Percentiles rank a stretch among this genome's conserved stretches.
These are phyloP conservation scores for Picathartes gymnocephalus DNA, from an alignment of 2,113 vertebrate species.

Conservation along the genomic window DNA sequence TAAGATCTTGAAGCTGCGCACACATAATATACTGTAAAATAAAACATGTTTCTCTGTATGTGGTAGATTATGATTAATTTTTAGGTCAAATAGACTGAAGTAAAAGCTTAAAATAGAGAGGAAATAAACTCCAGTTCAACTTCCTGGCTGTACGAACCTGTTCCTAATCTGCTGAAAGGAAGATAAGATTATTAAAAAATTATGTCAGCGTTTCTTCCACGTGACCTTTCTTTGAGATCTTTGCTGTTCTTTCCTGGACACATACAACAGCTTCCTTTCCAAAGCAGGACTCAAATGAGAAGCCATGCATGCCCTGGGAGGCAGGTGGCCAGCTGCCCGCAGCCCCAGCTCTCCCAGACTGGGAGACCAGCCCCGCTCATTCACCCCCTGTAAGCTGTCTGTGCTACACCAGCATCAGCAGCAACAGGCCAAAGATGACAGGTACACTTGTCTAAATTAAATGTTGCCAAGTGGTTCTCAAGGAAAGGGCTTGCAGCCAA, in stretches of 20 bases:
- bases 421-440: neutral
- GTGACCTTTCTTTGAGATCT: neutral
- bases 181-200: neutral
- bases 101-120: neutral
- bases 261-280: neutral
- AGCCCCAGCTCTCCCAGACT: neutral
- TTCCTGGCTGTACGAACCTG: neutral
- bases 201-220: neutral
- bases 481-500: neutral
- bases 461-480: neutral
- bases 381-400: neutral
- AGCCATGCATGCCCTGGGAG: fast-evolving
- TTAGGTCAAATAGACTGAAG: neutral
- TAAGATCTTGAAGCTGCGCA: neutral
- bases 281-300: neutral
- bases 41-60: neutral
- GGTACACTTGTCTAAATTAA: neutral
- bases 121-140: neutral
- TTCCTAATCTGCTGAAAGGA: neutral
- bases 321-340: neutral
- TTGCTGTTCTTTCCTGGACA: neutral
- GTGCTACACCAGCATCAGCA: neutral
- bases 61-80: neutral
- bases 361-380: neutral
- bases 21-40: neutral